Evolutionary conservation across 2,797 vertebrate species (phyloP).

Genomic region (Bovichtus variegatus): DNA sequence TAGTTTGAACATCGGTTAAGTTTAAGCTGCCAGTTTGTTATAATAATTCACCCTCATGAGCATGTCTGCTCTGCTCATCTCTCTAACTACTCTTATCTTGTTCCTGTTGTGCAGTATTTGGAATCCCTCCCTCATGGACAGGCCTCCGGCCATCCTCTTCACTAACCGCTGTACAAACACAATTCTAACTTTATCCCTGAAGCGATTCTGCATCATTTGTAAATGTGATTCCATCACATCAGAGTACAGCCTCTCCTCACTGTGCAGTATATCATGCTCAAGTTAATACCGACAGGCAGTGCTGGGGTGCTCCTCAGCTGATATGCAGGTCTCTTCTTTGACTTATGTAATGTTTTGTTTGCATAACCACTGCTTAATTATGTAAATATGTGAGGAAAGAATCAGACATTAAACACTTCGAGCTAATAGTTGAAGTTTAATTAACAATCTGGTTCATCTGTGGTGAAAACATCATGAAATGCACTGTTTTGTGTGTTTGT

Average conservation of each 20-base stretch:
- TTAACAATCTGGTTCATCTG: conserved; percentile 18
- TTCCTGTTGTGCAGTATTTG: not conserved
- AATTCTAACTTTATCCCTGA: not conserved
- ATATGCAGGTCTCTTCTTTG: not conserved
- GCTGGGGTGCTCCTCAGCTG: not conserved
- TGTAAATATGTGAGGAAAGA: conserved; percentile 28
- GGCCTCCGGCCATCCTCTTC: not conserved
- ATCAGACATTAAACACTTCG: not conserved
- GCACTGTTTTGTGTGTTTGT: not conserved
- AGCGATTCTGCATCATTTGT: conserved; percentile 21
- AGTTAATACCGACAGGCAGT: not conserved
- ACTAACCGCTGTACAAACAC: conserved; percentile 10
- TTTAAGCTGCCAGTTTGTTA: not conserved
- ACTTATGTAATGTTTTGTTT: conserved; percentile 25
- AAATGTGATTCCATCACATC: conserved; percentile 21
- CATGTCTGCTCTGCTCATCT: not conserved
- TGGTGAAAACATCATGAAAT: not conserved
- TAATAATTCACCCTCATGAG: not conserved
- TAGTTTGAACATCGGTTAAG: not conserved
- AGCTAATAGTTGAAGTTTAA: conserved; percentile 17
- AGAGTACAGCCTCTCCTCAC: not conserved
- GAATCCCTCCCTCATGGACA: not conserved
- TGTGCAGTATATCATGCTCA: not conserved
- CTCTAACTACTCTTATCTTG: not conserved
- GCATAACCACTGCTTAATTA: conserved; percentile 22